Percentiles rank a stretch among this genome's conserved stretches.
These are phyloP conservation scores for Enhydra lutris DNA, from an alignment of 2,113 vertebrate species.

Conservation along the genomic window DNA sequence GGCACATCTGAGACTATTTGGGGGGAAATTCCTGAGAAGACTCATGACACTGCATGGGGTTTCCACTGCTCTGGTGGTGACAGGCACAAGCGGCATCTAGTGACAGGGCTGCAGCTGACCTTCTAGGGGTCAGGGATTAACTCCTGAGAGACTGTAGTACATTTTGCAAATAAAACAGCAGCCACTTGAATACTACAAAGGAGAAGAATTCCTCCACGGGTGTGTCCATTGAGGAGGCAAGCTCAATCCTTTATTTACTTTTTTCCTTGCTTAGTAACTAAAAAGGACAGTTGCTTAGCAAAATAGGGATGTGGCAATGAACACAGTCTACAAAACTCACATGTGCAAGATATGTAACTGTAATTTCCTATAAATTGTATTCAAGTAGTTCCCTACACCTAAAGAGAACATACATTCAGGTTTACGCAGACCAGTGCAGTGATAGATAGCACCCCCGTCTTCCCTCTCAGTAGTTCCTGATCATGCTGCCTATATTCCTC, in stretches of 20 bases:
- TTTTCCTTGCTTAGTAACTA: not conserved
- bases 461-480: not conserved
- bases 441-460: too few relatives aligned
- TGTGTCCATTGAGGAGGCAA: not conserved
- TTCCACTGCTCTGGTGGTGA: not conserved
- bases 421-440: not conserved
- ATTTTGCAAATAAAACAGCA: not conserved
- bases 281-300: not conserved
- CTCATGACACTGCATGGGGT: rapidly evolving
- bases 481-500: too few relatives aligned
- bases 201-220: not conserved
- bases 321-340: not conserved
- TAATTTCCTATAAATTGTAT: not conserved
- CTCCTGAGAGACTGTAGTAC: not conserved
- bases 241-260: not conserved
- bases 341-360: not conserved
- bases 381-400: too few relatives aligned
- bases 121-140: not conserved
- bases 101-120: not conserved
- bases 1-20: not conserved
- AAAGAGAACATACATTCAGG: not conserved
- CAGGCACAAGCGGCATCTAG: not conserved
- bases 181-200: not conserved
- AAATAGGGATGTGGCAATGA: not conserved
- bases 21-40: not conserved